These are phyloP conservation scores for Microtus richardsoni DNA, from an alignment of 2,113 vertebrate genomes.

Conservation along the genomic window DNA sequence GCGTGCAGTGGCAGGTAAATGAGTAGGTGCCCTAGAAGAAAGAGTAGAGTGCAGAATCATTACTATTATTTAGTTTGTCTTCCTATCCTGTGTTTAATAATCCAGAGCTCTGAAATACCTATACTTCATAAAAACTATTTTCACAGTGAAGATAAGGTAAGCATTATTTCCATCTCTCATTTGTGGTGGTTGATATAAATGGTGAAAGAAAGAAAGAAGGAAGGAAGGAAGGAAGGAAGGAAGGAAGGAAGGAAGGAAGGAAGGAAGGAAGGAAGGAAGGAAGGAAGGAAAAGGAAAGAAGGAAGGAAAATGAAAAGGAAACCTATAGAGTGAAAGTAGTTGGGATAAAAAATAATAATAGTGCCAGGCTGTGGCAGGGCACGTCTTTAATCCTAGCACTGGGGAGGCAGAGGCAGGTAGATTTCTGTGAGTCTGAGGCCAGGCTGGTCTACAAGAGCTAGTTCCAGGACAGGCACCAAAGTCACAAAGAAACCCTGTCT, in stretches of 20 bases:
- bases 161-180: not conserved
- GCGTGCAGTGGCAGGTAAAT: not conserved
- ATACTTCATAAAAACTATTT: conserved; percentile 70
- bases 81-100: conserved; percentile 15
- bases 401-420: too few relatives aligned
- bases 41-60: not conserved
- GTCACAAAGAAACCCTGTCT: too few relatives aligned
- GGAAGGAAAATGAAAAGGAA: not conserved
- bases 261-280: too few relatives aligned
- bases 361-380: too few relatives aligned
- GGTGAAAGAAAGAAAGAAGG: not conserved
- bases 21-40: not conserved
- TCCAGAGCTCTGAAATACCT: not conserved
- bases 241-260: too few relatives aligned
- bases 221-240: too few relatives aligned
- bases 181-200: not conserved
- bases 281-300: too few relatives aligned
- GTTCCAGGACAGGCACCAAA: too few relatives aligned
- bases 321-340: not conserved
- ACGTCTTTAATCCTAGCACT: too few relatives aligned
- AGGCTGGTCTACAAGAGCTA: too few relatives aligned
- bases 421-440: too few relatives aligned
- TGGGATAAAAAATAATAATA: not conserved
- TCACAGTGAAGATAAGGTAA: conserved; percentile 51
- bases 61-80: not conserved